Conservation (phyloP, 1,140 invertebrate genomes). For the Hydropsyche tenuis region DNA sequence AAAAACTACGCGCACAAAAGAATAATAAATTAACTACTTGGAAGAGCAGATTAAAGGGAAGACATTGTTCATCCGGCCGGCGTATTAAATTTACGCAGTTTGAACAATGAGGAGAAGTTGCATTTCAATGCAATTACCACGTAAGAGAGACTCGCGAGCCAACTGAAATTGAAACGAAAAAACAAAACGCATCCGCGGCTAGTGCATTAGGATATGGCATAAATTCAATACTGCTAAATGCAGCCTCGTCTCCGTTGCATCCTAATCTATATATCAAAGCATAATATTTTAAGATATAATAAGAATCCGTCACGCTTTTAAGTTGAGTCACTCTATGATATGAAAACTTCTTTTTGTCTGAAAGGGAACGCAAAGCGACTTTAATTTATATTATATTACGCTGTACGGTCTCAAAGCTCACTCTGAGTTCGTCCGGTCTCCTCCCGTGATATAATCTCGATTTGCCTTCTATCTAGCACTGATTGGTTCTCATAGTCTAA, state of each 20-base stretch:
- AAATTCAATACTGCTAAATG: background rate
- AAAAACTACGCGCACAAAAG: conserved; percentile 1
- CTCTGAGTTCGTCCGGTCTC: background rate
- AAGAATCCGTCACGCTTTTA: background rate
- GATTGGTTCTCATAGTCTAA: conserved; percentile 19
- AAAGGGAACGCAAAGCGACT: background rate
- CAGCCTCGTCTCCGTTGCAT: background rate
- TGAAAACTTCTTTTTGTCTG: too few relatives aligned
- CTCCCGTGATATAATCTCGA: conserved; percentile 8
- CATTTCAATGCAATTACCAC: conserved; percentile 27
- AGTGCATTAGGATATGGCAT: background rate
- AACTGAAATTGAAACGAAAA: conserved; percentile 14
- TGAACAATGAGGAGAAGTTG: conserved; percentile 12
- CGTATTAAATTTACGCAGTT: background rate
- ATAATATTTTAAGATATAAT: background rate
- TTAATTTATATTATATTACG: conserved; percentile 1
- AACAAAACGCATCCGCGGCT: background rate
- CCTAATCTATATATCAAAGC: background rate
- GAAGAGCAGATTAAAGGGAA: conserved; percentile 19
- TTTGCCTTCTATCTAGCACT: conserved; percentile 11
- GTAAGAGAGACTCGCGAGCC: background rate
- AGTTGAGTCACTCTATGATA: background rate
- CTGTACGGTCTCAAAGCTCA: conserved; percentile 3
- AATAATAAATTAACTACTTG: conserved; percentile 14
- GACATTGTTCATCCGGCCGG: conserved; percentile 13